Evolutionary conservation across 2,113 vertebrate genomes (phyloP), one percentile per base, ranked within the genome.

Genomic region (Sander lucioperca): DNA sequence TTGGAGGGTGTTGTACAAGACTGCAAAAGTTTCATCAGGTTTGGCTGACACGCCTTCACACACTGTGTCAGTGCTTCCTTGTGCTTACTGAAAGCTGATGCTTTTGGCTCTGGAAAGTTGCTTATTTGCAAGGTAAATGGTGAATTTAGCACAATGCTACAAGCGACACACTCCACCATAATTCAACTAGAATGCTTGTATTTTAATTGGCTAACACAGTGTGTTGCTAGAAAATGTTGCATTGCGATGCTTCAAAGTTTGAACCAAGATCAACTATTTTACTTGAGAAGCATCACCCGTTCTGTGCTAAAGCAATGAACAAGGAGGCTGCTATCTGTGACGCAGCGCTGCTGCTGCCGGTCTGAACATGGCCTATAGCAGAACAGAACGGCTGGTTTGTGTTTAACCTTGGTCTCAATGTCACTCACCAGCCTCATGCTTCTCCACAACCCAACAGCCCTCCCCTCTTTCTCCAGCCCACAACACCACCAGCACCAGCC

Each of bases 381-480:
- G 48, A 88, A 57, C 72, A 74, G 69, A 92, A 68, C 51, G 71
- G 70, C 65, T 43, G 74, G 79, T 86, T 91, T 75, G 86, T 66
- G 73, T 91, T 89, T 91, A 92, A 94, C 93, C 93, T 93, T 94
- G 89, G 91, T 83, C 91, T 93, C 91, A 93, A 94, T 91, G 92
- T 93, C 91, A 88, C 88, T 91, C 83, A 68, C 74, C 68, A 89
- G 87, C 89, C 59, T 90, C 75, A 75, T 78, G 78, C 78, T 77
- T 85, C 83, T 87, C 80, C 51, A 69, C 74, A 70, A 74, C 75
- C 51, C 83, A 82, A 16, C 69, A 77, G 54, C 80, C 84, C 82
- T 62, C 86, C 75, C 51, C 67, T 47, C 84, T 18, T 69, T 64
- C 69, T 65, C 74, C 25, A 57, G 51, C 54, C 62, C 74, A 25